A percentile compares a stretch with the other conserved stretches of the same genome.
Conservation (phyloP, 2,888 invertebrate genomes). For the Dicranocentrus wangi region DNA sequence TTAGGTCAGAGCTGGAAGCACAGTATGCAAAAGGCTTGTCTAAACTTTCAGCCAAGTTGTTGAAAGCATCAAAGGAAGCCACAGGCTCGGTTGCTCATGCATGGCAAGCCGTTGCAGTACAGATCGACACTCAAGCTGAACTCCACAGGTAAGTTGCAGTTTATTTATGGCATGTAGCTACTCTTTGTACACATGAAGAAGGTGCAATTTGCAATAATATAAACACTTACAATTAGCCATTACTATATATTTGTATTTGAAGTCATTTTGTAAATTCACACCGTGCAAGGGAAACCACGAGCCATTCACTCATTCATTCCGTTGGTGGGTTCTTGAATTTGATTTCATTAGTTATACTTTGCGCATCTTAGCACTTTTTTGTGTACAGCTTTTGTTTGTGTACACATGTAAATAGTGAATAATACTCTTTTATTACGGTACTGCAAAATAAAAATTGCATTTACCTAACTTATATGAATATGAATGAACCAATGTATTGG, state of each 20-base stretch:
- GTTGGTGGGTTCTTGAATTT: not conserved
- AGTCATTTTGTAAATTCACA: not conserved
- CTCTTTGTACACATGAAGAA: not conserved
- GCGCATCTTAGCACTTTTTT: no score
- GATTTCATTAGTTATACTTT: not conserved
- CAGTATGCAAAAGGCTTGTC: constrained; percentile 92
- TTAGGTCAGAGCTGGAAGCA: constrained; percentile 91
- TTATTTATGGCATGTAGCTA: not conserved
- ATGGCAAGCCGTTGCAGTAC: constrained; percentile 92
- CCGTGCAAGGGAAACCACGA: constrained; percentile 1
- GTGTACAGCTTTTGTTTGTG: no score
- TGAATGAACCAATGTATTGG: no score
- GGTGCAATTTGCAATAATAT: constrained; percentile 24
- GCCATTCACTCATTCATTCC: not conserved
- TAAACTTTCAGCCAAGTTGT: constrained; percentile 88
- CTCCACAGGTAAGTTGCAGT: constrained; percentile 81
- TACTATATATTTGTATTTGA: not conserved
- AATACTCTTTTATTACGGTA: not conserved
- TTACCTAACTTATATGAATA: no score
- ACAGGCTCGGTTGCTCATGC: constrained; percentile 85
- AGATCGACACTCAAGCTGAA: constrained; percentile 93
- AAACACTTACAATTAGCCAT: constrained; percentile 16
- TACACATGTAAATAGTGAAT: not conserved
- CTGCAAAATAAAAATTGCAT: not conserved
- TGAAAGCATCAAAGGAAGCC: constrained; percentile 81